A percentile compares a stretch with the other conserved stretches of the same genome.
phyloP scores from a whole-genome alignment of 2,797 vertebrate genomes.

The Hemitrygon akajei region DNA sequence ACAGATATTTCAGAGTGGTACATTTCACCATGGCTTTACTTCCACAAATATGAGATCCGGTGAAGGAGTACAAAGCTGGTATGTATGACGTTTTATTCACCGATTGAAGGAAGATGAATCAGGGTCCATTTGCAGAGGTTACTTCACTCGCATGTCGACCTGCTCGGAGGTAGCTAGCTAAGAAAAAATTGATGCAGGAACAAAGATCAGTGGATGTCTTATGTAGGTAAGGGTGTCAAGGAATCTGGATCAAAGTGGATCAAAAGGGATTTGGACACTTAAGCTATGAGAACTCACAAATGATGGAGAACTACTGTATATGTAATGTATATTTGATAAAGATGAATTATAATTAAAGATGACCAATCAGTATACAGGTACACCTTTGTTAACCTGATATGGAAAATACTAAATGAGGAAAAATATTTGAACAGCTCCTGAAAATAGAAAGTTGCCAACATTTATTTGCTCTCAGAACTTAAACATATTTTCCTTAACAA shows the following conservation, averaged over 20 bases:
- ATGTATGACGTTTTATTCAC: neutral
- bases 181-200: neutral
- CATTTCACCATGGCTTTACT: neutral
- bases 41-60: neutral
- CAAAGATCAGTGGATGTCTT: neutral
- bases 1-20: neutral
- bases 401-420: neutral
- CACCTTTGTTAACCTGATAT: neutral
- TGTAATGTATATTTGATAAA: neutral
- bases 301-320: neutral
- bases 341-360: neutral
- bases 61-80: no score
- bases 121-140: neutral
- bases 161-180: neutral
- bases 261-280: neutral
- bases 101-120: neutral
- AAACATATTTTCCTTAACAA: neutral
- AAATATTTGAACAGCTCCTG: neutral
- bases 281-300: neutral
- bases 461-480: neutral
- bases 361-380: neutral
- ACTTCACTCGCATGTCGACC: neutral
- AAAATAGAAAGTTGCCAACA: neutral
- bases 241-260: neutral
- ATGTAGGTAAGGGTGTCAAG: neutral